phyloP scores from a whole-genome alignment of 2,888 invertebrate genomes.

The Zelleria hepariella region DNA sequence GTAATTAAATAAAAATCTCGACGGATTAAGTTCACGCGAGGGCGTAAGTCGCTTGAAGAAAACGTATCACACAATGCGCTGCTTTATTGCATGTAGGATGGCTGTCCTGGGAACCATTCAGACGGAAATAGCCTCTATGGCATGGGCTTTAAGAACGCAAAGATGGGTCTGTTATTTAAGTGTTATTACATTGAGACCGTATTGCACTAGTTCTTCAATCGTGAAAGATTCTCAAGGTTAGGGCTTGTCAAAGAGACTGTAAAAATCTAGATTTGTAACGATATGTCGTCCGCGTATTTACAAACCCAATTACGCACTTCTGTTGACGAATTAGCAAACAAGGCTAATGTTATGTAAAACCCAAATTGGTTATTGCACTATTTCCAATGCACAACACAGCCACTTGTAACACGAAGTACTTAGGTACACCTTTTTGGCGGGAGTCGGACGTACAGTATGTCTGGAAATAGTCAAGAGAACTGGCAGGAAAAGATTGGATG shows the following conservation, averaged over 20 bases:
- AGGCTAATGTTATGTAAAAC: background rate
- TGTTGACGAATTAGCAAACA: background rate
- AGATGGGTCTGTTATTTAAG: background rate
- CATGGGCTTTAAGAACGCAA: background rate
- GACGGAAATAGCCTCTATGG: background rate
- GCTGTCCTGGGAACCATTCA: background rate
- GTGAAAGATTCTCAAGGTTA: background rate
- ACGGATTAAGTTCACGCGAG: constrained; percentile 32
- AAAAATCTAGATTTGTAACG: background rate
- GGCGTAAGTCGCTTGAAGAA: constrained; percentile 15
- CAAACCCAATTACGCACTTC: background rate
- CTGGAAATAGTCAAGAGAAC: no score
- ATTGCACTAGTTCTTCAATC: background rate
- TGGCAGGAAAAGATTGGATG: no score
- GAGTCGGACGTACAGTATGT: background rate
- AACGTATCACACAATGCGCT: background rate
- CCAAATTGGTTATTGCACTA: background rate
- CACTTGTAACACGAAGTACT: background rate
- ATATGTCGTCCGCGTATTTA: background rate
- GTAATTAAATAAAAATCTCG: constrained; percentile 47
- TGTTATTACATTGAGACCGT: no score
- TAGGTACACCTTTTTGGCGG: background rate
- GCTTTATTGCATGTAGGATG: background rate
- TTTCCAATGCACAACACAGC: background rate
- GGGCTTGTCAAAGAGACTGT: background rate